phyloP scores from a whole-genome alignment of 2,888 invertebrate genomes.

The Himalopsyche kuldschensis region DNA sequence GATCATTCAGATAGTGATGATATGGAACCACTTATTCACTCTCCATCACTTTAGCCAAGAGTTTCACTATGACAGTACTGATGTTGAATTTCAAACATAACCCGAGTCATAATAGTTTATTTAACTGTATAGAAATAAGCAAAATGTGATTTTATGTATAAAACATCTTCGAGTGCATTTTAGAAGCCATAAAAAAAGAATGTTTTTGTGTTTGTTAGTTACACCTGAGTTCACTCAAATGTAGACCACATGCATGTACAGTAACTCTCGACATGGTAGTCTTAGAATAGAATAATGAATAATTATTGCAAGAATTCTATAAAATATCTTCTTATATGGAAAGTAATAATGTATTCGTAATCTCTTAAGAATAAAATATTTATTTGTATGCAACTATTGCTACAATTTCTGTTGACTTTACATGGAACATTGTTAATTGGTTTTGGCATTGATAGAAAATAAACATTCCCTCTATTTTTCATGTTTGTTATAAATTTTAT shows the following conservation, averaged over 20 bases:
- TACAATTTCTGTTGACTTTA: not conserved
- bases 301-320: not conserved
- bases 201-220: not conserved
- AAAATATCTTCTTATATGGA: not conserved
- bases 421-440: not conserved
- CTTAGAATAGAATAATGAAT: not conserved
- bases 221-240: not conserved
- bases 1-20: conserved; percentile 31
- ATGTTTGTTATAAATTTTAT: not conserved
- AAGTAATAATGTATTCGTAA: not conserved
- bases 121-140: not conserved
- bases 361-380: not conserved
- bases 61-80: not conserved
- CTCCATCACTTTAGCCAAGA: conserved; percentile 4
- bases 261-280: not conserved
- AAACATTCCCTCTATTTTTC: not conserved
- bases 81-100: not conserved
- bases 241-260: not conserved
- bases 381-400: not conserved
- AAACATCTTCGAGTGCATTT: not conserved
- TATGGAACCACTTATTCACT: conserved; percentile 33
- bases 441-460: not conserved
- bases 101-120: not conserved
- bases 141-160: not conserved
- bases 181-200: not conserved